Evolutionary conservation across 2,113 vertebrate species (phyloP).

Genomic region (Dipodomys merriami): DNA sequence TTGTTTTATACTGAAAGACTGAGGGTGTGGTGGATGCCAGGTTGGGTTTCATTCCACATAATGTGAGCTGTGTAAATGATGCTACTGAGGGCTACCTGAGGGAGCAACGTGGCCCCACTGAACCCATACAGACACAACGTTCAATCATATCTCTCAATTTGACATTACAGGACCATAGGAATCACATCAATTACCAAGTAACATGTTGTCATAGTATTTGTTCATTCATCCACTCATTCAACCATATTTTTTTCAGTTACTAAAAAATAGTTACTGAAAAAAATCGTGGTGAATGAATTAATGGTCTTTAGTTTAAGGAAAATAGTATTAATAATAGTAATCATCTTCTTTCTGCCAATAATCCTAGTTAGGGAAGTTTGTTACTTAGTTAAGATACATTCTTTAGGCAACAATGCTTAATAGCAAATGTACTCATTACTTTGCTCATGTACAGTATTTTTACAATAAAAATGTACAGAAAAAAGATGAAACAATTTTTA

Average conservation of each 20-base stretch:
- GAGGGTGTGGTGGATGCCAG: constrained; percentile 84
- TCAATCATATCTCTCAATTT: constrained; percentile 67
- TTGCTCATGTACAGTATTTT: too few relatives aligned
- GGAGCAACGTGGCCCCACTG: constrained; percentile 58
- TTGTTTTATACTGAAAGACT: constrained; percentile 84
- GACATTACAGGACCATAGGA: constrained; percentile 56
- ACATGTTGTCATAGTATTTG: constrained; percentile 16
- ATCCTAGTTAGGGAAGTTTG: neutral
- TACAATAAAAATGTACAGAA: too few relatives aligned
- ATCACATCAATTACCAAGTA: constrained; percentile 71
- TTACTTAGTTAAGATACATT: neutral
- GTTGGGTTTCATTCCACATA: constrained; percentile 75
- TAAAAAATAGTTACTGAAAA: too few relatives aligned
- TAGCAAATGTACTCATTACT: too few relatives aligned
- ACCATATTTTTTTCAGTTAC: neutral
- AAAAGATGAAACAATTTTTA: constrained; percentile 63
- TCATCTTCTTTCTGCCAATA: constrained; percentile 53
- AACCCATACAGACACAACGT: constrained; percentile 48
- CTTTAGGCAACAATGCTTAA: neutral
- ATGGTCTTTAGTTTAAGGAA: constrained; percentile 22
- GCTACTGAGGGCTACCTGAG: constrained; percentile 79
- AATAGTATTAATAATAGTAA: neutral
- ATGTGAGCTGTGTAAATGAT: constrained; percentile 77
- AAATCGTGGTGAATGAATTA: too few relatives aligned
- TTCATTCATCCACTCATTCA: constrained; percentile 24